Conservation (phyloP, 37 sponge, comb jelly and placozoan species). For the Bolinopsis microptera region DNA sequence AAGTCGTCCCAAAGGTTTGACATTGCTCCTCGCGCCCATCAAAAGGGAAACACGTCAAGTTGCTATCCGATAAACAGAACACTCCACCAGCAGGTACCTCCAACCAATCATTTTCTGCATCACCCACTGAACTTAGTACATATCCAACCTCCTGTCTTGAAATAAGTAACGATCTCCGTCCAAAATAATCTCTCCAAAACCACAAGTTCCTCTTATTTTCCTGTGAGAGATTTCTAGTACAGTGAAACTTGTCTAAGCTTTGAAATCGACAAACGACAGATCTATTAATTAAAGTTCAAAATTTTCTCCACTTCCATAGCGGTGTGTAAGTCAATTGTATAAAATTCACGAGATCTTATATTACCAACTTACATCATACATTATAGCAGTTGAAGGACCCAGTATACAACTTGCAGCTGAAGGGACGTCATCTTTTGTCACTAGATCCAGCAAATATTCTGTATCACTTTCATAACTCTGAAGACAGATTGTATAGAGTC, state of each 20-base stretch:
- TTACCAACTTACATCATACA: constrained; percentile 58
- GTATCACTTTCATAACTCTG: constrained; percentile 23
- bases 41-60: background rate
- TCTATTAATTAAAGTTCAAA: too few species aligned
- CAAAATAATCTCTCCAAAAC: constrained; percentile 98
- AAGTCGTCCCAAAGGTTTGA: background rate
- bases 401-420: background rate
- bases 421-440: background rate
- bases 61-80: background rate
- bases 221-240: background rate
- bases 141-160: background rate
- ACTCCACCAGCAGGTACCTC: constrained; percentile 49
- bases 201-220: constrained; percentile 70
- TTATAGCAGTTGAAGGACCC: background rate
- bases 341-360: too few species aligned
- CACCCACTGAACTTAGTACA: constrained; percentile 31
- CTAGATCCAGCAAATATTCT: background rate
- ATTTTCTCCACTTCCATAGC: too few species aligned
- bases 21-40: background rate
- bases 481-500: background rate
- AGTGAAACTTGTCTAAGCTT: background rate
- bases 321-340: too few species aligned
- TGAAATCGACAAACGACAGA: too few species aligned
- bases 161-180: constrained; percentile 83
- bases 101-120: background rate